Evolutionary conservation across 2,888 invertebrate species (phyloP).

Genomic region (Zygothrica quintamaculata): DNA sequence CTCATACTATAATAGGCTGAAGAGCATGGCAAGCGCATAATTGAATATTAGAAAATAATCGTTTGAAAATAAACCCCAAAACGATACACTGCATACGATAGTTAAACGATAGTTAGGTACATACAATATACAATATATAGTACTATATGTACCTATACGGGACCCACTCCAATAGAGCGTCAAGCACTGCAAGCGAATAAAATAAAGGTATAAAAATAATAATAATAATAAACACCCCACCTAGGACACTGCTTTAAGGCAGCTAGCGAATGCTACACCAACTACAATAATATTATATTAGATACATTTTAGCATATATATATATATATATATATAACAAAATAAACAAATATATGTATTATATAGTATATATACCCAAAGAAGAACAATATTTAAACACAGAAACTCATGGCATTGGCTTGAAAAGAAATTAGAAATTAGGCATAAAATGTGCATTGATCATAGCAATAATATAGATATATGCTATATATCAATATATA

Average conservation of each 20-base stretch:
- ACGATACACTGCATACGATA: slow-evolving; percentile 26
- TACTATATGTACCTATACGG: slow-evolving; percentile 61
- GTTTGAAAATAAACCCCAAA: no score
- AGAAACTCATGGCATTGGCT: slow-evolving; percentile 39
- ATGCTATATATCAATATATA: slow-evolving; percentile 34
- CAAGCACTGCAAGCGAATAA: slow-evolving; percentile 49
- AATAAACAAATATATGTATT: background rate
- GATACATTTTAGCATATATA: slow-evolving; percentile 47
- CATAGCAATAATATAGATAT: slow-evolving; percentile 8
- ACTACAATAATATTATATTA: slow-evolving; percentile 57
- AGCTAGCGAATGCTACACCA: slow-evolving; percentile 71
- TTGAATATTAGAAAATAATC: slow-evolving; percentile 31
- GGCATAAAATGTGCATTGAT: slow-evolving; percentile 38
- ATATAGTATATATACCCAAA: background rate
- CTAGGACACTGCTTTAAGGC: slow-evolving; percentile 76
- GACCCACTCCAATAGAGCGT: slow-evolving; percentile 74
- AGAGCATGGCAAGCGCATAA: slow-evolving; percentile 31
- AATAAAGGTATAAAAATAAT: slow-evolving; percentile 45
- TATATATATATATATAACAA: slow-evolving; percentile 2
- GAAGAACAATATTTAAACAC: no score
- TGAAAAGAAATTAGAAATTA: slow-evolving; percentile 43
- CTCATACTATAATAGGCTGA: slow-evolving; percentile 4
- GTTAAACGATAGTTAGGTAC: slow-evolving; percentile 51
- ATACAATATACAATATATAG: slow-evolving; percentile 17
- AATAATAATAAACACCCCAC: slow-evolving; percentile 63